Base-by-base conservation (phyloP, 2,797 vertebrate genomes). In the Jordanella pulchra region DNA sequence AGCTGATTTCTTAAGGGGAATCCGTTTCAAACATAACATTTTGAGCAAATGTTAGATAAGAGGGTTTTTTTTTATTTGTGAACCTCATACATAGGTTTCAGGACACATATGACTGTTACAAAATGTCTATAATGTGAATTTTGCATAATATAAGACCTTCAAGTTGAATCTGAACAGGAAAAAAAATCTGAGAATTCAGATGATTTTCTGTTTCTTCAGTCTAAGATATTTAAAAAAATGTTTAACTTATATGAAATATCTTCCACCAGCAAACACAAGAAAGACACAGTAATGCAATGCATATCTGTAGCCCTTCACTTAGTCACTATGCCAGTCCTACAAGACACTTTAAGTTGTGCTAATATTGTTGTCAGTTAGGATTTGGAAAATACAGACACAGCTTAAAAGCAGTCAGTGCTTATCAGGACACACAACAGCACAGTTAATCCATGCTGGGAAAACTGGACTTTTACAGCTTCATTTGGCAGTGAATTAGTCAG, bases 401-500 rank as follows among this genome's bases (percentile, higher is more conserved):
- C n/a, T 60, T 67, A 58, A 71, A 45, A 66, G 50, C 67, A 76
- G 51, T 53, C 66, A 61, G 42, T 75, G 35, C 50, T 73, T 70
- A 60, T 72, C 25, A 69, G 30, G 60, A 80, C 65, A 76, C 66
- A 47, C 32, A 47, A 47, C 32, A 47, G 55, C 15, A 66, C 35
- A 69, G 53, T 48, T 32, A 74, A 78, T 70, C 54, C 30, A 48
- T 28, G 61, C 63, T 61, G 51, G 50, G 30, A 23, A 75, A 72
- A 60, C 81, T 72, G 76, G 55, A 53, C 84, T 78, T 75, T 67
- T 74, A 86, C 82, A 60, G 78, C 63, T 72, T 73, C 47, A 82
- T 80, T 88, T 76, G 67, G 81, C 78, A 77, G 84, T 63, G 77
- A 83, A 86, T 71, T 73, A 83, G 69, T 84, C 77, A 77, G 65